phyloP scores from a whole-genome alignment of 2,888 invertebrate species.

The Crossocerus cetratus region DNA sequence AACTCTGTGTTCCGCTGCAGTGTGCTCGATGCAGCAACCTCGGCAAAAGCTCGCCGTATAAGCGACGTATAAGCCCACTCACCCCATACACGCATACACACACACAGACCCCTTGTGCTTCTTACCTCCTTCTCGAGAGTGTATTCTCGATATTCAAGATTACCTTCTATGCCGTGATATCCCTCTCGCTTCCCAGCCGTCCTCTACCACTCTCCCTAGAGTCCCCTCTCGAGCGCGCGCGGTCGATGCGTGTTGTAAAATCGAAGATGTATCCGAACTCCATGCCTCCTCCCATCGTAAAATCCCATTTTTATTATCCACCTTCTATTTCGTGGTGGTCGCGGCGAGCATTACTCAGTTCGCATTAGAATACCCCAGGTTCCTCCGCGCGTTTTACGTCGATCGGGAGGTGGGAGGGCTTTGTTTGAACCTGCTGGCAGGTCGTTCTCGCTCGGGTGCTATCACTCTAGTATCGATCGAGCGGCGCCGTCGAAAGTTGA shows the following conservation, averaged over 20 bases:
- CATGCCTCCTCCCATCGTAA: not conserved
- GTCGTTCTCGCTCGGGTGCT: too few relatives aligned
- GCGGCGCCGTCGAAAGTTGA: not conserved
- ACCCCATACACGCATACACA: too few relatives aligned
- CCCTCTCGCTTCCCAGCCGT: constrained; percentile 18
- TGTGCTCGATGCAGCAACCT: not conserved
- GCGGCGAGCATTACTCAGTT: too few relatives aligned
- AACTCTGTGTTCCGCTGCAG: constrained; percentile 25
- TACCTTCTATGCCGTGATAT: constrained; percentile 21
- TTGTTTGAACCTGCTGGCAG: too few relatives aligned
- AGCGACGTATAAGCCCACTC: too few relatives aligned
- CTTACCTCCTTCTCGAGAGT: not conserved
- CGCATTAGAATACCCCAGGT: not conserved
- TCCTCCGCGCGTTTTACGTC: not conserved
- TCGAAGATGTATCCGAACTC: not conserved
- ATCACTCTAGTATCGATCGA: too few relatives aligned
- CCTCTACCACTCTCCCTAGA: not conserved
- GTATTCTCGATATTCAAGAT: constrained; percentile 35
- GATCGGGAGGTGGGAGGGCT: too few relatives aligned
- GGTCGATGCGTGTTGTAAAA: not conserved
- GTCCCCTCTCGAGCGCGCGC: too few relatives aligned
- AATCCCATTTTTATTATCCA: not conserved
- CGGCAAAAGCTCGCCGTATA: constrained; percentile 8
- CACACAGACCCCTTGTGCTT: too few relatives aligned
- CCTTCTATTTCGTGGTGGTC: not conserved